A percentile compares a stretch with the other conserved stretches of the same genome.
phyloP scores from a whole-genome alignment of 2,797 vertebrate species.

The Holocentrus rufus region DNA sequence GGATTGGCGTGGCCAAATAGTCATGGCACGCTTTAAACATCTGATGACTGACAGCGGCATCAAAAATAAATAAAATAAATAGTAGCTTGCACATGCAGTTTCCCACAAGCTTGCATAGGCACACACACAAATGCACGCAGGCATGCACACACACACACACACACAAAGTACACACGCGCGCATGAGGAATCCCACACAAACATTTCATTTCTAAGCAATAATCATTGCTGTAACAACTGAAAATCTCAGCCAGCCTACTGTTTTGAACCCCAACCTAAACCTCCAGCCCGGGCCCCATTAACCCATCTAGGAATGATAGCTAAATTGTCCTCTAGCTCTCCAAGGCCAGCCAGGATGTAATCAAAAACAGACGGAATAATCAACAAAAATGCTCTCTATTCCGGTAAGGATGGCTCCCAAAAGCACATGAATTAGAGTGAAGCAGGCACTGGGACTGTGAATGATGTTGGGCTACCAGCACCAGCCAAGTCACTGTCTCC shows the following conservation, averaged over 20 bases:
- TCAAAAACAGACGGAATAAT: constrained; percentile 82
- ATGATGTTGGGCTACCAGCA: constrained; percentile 75
- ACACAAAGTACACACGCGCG: neutral
- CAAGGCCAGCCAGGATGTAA: constrained; percentile 72
- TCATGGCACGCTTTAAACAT: constrained; percentile 43
- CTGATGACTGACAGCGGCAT: constrained; percentile 11
- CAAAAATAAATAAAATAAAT: constrained; percentile 25
- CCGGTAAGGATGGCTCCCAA: constrained; percentile 79
- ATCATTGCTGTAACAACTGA: constrained; percentile 55
- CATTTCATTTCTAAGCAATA: constrained; percentile 27
- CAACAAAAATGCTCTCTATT: constrained; percentile 78
- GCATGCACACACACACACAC: neutral
- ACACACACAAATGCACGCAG: neutral
- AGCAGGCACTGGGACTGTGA: constrained; percentile 75
- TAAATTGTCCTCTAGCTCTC: constrained; percentile 68
- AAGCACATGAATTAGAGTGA: constrained; percentile 78
- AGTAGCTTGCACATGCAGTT: neutral
- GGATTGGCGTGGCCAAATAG: constrained; percentile 43
- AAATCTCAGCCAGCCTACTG: constrained; percentile 61
- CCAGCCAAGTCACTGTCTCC: constrained; percentile 77
- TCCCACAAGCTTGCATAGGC: constrained; percentile 10
- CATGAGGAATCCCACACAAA: constrained; percentile 23
- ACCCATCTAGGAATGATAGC: constrained; percentile 71
- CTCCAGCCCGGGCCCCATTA: constrained; percentile 63
- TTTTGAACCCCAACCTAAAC: constrained; percentile 63